Percentiles rank a stretch among this genome's conserved stretches.
These are phyloP conservation scores for Cephus pygmeus DNA, from an alignment of 2,888 invertebrate species.

Conservation along the genomic window DNA sequence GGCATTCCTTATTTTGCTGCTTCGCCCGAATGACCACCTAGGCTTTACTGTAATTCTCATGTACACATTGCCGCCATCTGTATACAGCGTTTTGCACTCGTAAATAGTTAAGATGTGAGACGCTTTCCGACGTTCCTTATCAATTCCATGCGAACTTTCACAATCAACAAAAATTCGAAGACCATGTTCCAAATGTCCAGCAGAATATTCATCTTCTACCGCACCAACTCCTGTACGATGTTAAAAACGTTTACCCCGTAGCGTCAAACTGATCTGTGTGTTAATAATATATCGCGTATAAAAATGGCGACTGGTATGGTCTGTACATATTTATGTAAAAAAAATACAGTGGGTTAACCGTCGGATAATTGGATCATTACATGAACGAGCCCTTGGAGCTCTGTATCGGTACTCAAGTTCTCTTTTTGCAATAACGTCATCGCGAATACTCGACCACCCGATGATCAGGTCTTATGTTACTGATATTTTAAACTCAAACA, in stretches of 20 bases:
- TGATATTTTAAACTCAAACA: neutral
- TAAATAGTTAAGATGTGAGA: neutral
- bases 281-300: neutral
- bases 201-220: neutral
- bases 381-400: neutral
- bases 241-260: neutral
- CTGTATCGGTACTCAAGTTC: neutral
- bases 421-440: neutral
- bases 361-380: conserved; percentile 1
- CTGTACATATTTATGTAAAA: neutral
- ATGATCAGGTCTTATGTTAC: neutral
- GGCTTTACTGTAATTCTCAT: neutral
- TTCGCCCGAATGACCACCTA: conserved; percentile 1
- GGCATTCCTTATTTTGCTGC: conserved; percentile 5
- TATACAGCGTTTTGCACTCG: neutral
- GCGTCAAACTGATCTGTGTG: neutral
- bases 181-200: neutral
- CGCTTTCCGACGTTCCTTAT: neutral
- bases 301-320: neutral
- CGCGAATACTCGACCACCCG: neutral
- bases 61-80: neutral
- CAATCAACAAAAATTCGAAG: neutral
- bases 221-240: neutral
- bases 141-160: neutral
- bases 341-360: neutral